A percentile compares a stretch with the other conserved stretches of the same genome.
These are phyloP conservation scores for Amaurobius ferox DNA, from an alignment of 2,888 invertebrate species.

Conservation along the genomic window DNA sequence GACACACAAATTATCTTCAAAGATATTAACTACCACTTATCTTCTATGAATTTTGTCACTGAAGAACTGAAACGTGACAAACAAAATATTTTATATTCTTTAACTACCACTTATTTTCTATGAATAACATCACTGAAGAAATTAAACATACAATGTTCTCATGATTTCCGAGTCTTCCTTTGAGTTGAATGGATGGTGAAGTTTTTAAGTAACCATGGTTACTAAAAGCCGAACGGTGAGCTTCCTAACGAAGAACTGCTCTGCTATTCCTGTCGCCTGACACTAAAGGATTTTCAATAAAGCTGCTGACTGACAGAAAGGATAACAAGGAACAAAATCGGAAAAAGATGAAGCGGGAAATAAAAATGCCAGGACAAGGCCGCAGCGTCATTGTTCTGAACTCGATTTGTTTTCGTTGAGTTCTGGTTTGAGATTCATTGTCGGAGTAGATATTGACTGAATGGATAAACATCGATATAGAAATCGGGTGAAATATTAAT, in stretches of 20 bases:
- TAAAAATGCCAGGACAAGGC: slow-evolving; percentile 12
- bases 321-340: slow-evolving; percentile 54
- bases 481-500: too few relatives aligned
- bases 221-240: slow-evolving; percentile 20
- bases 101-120: too few relatives aligned
- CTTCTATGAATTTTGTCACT: too few relatives aligned
- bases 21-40: too few relatives aligned
- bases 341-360: slow-evolving; percentile 2
- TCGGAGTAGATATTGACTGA: too few relatives aligned
- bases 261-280: slow-evolving; percentile 9
- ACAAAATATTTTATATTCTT: too few relatives aligned
- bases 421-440: background rate
- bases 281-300: slow-evolving; percentile 49
- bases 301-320: slow-evolving; percentile 30
- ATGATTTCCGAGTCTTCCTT: background rate
- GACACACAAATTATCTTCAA: too few relatives aligned
- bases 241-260: slow-evolving; percentile 20
- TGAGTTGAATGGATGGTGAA: slow-evolving; percentile 43
- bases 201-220: slow-evolving; percentile 61
- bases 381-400: background rate
- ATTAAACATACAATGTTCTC: background rate
- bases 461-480: too few relatives aligned
- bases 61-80: too few relatives aligned
- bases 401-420: background rate
- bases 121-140: background rate